Evolutionary conservation across 1,140 invertebrate genomes (phyloP).

Genomic region (Cyrtorhinus lividipennis): DNA sequence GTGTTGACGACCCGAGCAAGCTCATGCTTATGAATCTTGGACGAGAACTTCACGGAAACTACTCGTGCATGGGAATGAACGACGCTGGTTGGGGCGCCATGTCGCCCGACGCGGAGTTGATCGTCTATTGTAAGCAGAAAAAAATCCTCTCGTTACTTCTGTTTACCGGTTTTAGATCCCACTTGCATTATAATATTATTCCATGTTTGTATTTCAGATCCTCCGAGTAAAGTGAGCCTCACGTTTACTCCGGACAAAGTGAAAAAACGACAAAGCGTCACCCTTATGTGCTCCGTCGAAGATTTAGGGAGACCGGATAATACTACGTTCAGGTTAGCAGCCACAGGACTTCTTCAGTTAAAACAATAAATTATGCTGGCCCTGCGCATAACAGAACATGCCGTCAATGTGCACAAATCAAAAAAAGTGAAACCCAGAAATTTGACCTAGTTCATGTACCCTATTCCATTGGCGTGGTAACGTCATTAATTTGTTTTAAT

Average conservation of each 20-base stretch:
- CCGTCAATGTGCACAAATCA: too few relatives aligned
- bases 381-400: too few relatives aligned
- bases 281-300: slow-evolving; percentile 63
- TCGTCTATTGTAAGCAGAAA: slow-evolving; percentile 67
- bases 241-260: slow-evolving; percentile 55
- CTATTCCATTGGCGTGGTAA: too few relatives aligned
- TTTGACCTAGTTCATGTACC: too few relatives aligned
- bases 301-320: slow-evolving; percentile 54
- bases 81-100: slow-evolving; percentile 67
- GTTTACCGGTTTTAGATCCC: neutral
- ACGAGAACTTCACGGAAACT: slow-evolving; percentile 77
- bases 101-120: slow-evolving; percentile 53
- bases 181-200: neutral
- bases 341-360: too few relatives aligned
- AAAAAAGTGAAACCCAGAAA: too few relatives aligned
- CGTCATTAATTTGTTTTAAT: too few relatives aligned
- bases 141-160: too few relatives aligned
- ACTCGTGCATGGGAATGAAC: slow-evolving; percentile 75
- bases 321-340: slow-evolving; percentile 36
- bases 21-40: slow-evolving; percentile 64
- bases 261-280: slow-evolving; percentile 61
- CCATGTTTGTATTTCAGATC: slow-evolving; percentile 35
- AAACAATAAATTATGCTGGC: too few relatives aligned
- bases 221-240: slow-evolving; percentile 55
- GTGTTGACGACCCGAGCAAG: slow-evolving; percentile 71